Evolutionary conservation across 2,888 invertebrate species (phyloP).

Genomic region (Phyllotreta cruciferae): DNA sequence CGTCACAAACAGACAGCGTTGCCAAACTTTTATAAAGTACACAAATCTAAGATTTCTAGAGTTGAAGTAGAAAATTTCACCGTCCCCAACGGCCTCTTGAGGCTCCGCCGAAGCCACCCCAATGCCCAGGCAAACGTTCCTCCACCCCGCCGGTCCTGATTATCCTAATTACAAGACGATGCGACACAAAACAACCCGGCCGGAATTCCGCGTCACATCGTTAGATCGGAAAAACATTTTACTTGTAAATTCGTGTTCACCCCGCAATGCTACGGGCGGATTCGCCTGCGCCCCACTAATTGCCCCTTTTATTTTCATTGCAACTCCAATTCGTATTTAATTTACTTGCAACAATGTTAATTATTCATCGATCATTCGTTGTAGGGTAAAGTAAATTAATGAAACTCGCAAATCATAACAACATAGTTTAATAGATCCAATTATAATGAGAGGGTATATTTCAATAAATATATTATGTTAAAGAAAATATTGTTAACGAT

Average conservation of each 20-base stretch:
- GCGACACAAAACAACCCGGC: slow-evolving; percentile 37
- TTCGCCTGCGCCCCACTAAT: slow-evolving; percentile 18
- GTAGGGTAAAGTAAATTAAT: not conserved
- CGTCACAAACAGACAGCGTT: no score
- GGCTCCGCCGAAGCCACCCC: not conserved
- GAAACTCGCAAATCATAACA: slow-evolving; percentile 41
- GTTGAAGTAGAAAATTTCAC: no score
- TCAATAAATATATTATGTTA: slow-evolving; percentile 46
- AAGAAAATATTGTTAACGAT: slow-evolving; percentile 13
- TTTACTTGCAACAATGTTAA: slow-evolving; percentile 3
- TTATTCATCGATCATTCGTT: slow-evolving; percentile 8
- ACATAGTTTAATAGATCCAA: slow-evolving; percentile 52
- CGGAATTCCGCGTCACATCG: slow-evolving; percentile 40
- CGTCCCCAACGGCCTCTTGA: not conserved
- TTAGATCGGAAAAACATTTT: slow-evolving; percentile 43
- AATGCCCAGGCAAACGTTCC: not conserved
- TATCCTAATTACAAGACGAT: slow-evolving; percentile 44
- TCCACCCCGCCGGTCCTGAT: slow-evolving; percentile 35
- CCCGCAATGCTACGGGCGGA: no score
- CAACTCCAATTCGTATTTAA: slow-evolving; percentile 6
- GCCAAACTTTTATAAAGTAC: no score
- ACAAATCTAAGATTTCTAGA: no score
- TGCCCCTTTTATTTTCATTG: not conserved
- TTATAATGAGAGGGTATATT: slow-evolving; percentile 44
- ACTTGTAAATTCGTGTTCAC: slow-evolving; percentile 39